Conservation (phyloP, 1,140 invertebrate genomes). For the Vanessa tameamea region DNA sequence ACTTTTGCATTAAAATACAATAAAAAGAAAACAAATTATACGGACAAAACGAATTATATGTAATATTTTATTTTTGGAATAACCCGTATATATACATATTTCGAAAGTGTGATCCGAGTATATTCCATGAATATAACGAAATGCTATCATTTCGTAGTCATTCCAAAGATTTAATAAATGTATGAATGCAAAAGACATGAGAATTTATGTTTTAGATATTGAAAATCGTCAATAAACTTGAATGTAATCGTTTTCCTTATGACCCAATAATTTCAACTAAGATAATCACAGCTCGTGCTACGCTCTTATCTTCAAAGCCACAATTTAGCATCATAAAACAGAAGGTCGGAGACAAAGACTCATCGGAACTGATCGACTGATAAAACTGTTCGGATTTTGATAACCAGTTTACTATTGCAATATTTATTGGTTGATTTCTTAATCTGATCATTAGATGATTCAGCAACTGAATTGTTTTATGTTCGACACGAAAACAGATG, state of each 20-base stretch:
- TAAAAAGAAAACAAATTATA: too few species aligned
- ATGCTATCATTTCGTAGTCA: too few species aligned
- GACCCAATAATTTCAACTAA: constrained; percentile 7
- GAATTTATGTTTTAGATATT: background rate
- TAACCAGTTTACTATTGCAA: constrained; percentile 4
- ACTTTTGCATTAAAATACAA: too few species aligned
- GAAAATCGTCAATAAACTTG: constrained; percentile 1
- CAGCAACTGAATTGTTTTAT: background rate
- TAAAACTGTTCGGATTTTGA: constrained; percentile 9
- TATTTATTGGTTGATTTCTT: constrained; percentile 2
- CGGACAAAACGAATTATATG: too few species aligned
- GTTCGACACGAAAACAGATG: too few species aligned
- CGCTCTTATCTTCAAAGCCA: constrained; percentile 1
- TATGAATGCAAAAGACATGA: background rate
- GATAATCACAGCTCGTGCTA: constrained; percentile 10
- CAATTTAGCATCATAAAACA: constrained; percentile 24
- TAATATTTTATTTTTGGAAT: too few species aligned
- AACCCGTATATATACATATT: too few species aligned
- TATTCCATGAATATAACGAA: too few species aligned
- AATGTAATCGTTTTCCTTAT: constrained; percentile 7
- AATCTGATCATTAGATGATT: background rate
- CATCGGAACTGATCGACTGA: constrained; percentile 9
- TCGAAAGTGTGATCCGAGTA: too few species aligned
- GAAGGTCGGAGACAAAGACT: constrained; percentile 11
- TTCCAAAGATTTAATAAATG: background rate